Evolutionary conservation across 30 jellyfish, hydroid and myxozoan species (phyloP), one percentile per base, ranked within the genome.

Genomic region (Hydractinia symbiolongicarpus): DNA sequence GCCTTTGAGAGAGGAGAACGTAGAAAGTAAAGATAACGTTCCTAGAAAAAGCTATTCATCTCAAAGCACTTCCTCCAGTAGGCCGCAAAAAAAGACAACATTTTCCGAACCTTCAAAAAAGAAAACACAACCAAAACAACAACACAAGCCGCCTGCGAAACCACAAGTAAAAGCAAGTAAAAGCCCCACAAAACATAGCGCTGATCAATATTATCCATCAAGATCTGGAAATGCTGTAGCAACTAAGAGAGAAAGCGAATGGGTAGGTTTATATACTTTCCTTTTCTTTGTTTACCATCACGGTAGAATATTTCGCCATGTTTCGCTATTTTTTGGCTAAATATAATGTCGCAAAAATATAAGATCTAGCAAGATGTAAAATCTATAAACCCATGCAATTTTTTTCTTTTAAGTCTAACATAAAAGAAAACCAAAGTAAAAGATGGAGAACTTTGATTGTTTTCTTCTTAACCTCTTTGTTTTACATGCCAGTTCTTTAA

Each of bases 181-280:
- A 60, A 66, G 7, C 4, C 80, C 51, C 80, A 0, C 21, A 11
- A 54, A 19, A 19, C 10, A 71, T 3, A 64, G 69, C 69, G 19
- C 19, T 51, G 74, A 64, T 7, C 74, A 64, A 64, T 71, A n/a
- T 19, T 71, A 71, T 71, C 80, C 55, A 19, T 71, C 80, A 15
- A 71, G 60, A 19, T n/a, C 51, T 49, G 17, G 14, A 8, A 71
- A 50, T 71, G 9, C 60, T n/a, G 40, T 66, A 19, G 5, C 15
- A 50, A 58, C 51, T 7, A 71, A 71, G 5, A 71, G 9, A 19
- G 60, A 71, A 54, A 19, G 80, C 16, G 74, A 64, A n/a, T 64
- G 74, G 74, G 74, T 64, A 64, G 19, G 3, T 58, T 13, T 58
- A 16, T 13, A 11, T 64, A 6, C 51, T 71, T 20, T 0, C 68